A percentile compares a stretch with the other conserved stretches of the same genome.
These are phyloP conservation scores for Priapulus caudatus DNA, from an alignment of 2,888 invertebrate species.

Conservation along the genomic window DNA sequence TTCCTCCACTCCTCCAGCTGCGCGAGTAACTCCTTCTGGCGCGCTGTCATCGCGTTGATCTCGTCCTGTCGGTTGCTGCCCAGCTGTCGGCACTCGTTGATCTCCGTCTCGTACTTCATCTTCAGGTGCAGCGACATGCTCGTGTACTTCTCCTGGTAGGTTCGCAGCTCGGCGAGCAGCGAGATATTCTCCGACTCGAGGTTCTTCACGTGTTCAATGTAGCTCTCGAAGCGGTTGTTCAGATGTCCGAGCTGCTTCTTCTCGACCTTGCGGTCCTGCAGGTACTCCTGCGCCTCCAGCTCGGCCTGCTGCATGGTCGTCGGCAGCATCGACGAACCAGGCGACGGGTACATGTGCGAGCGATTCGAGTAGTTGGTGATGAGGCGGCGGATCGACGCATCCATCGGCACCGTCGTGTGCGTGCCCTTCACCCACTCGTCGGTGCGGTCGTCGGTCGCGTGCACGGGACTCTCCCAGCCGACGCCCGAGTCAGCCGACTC, in stretches of 20 bases:
- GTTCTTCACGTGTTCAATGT: conserved; percentile 1
- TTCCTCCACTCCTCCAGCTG: background rate
- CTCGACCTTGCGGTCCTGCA: background rate
- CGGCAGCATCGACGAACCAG: background rate
- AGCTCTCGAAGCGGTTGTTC: background rate
- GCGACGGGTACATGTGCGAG: background rate
- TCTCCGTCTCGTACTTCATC: conserved; percentile 1
- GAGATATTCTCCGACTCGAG: background rate
- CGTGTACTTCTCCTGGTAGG: conserved; percentile 1
- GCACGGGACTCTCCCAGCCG: background rate
- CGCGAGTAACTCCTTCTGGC: background rate
- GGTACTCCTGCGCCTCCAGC: background rate
- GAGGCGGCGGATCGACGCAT: background rate
- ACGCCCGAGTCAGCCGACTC: background rate
- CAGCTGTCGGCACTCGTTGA: background rate
- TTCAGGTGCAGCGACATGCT: conserved; percentile 1
- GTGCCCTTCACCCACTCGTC: background rate
- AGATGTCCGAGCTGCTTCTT: background rate
- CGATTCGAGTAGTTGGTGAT: background rate
- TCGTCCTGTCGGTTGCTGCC: background rate
- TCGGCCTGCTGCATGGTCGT: background rate
- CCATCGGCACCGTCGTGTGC: background rate
- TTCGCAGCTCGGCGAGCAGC: background rate
- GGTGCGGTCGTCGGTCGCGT: background rate
- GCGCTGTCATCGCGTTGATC: background rate